Percentiles rank a stretch among this genome's conserved stretches.
Evolutionary conservation across 1,140 invertebrate species (phyloP).

Genomic region (Calosoma granatense): DNA sequence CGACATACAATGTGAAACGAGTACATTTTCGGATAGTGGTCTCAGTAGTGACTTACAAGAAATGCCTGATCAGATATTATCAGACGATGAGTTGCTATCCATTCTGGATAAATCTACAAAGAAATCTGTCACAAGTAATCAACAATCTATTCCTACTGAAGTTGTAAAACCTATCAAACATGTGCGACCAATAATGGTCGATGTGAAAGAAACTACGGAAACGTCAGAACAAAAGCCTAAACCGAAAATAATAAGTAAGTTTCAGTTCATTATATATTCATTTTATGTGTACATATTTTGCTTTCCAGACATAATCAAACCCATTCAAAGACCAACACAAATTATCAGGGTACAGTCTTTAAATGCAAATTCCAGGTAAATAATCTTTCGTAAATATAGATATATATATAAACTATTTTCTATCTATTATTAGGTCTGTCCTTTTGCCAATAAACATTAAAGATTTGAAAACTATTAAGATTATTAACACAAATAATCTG

Average conservation of each 20-base stretch:
- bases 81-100: background rate
- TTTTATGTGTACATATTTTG: background rate
- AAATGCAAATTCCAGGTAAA: conserved; percentile 31
- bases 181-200: background rate
- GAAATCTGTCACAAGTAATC: too few species aligned
- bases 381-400: conserved; percentile 10
- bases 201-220: background rate
- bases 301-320: background rate
- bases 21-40: conserved; percentile 27
- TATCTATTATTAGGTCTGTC: conserved; percentile 48
- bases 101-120: background rate
- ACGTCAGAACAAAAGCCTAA: background rate
- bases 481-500: conserved; percentile 52
- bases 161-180: background rate
- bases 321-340: conserved; percentile 32
- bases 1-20: conserved; percentile 23
- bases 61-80: background rate
- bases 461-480: conserved; percentile 57
- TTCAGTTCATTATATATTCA: background rate
- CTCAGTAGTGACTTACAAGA: conserved; percentile 20
- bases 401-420: conserved; percentile 5
- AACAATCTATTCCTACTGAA: too few species aligned
- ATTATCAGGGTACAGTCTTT: conserved; percentile 44
- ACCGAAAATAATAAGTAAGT: background rate
- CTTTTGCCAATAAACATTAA: conserved; percentile 57